Evolutionary conservation across 2,888 invertebrate genomes (phyloP).

Genomic region (Lamproptera curius): DNA sequence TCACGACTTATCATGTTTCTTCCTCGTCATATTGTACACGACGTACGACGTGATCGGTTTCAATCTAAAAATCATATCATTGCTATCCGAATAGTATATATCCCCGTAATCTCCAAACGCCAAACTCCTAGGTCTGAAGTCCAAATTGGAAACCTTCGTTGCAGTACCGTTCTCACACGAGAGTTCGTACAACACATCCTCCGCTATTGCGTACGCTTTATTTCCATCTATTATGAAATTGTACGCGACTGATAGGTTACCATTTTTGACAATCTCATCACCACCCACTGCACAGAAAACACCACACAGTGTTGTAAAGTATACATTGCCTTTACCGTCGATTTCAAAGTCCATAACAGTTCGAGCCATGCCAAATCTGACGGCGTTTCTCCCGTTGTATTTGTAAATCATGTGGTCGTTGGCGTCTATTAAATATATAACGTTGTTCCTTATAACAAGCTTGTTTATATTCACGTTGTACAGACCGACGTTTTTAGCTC

Average conservation of each 20-base stretch:
- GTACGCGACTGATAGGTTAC: conserved; percentile 46
- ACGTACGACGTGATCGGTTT: conserved; percentile 56
- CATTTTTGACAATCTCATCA: conserved; percentile 51
- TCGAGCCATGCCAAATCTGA: conserved; percentile 44
- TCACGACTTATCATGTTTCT: too few species aligned
- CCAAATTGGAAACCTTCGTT: conserved; percentile 41
- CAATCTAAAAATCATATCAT: conserved; percentile 52
- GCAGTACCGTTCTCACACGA: conserved; percentile 61
- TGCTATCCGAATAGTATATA: conserved; percentile 49
- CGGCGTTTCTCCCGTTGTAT: conserved; percentile 43
- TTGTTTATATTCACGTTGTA: conserved; percentile 64
- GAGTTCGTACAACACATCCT: conserved; percentile 50
- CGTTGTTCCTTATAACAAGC: conserved; percentile 57
- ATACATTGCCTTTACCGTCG: conserved; percentile 52
- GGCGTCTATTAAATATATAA: conserved; percentile 59
- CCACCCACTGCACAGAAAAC: conserved; percentile 50
- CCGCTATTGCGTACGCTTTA: conserved; percentile 49
- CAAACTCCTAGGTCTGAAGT: conserved; percentile 53
- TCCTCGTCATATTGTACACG: conserved; percentile 45
- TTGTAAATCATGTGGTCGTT: conserved; percentile 64
- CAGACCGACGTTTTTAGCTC: conserved; percentile 51
- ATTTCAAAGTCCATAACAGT: conserved; percentile 62
- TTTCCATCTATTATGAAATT: conserved; percentile 50
- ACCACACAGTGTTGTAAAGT: conserved; percentile 62
- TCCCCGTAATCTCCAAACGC: conserved; percentile 66